A percentile compares a stretch with the other conserved stretches of the same genome.
Evolutionary conservation across 2,888 invertebrate genomes (phyloP).

Genomic region (Linnaemya vulpina): DNA sequence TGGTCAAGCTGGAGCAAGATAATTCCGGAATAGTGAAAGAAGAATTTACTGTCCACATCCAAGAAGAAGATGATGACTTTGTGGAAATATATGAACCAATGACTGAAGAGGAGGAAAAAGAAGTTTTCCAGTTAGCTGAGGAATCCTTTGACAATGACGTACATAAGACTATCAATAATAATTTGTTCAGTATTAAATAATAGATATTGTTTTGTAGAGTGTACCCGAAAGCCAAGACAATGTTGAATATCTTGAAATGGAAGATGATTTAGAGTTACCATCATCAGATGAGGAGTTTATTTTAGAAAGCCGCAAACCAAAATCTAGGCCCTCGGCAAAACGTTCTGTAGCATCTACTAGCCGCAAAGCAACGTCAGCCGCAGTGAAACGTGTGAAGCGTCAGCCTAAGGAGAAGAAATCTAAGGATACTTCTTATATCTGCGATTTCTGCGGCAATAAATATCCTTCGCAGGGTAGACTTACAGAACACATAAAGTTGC

Average conservation of each 20-base stretch:
- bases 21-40: slow-evolving; percentile 74
- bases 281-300: slow-evolving; percentile 77
- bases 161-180: background rate
- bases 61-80: slow-evolving; percentile 77
- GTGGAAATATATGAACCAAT: slow-evolving; percentile 78
- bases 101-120: slow-evolving; percentile 75
- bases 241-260: slow-evolving; percentile 78
- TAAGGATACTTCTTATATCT: slow-evolving; percentile 79
- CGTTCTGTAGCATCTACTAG: slow-evolving; percentile 72
- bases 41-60: slow-evolving; percentile 75
- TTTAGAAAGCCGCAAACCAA: slow-evolving; percentile 57
- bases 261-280: slow-evolving; percentile 72
- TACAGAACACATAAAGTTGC: slow-evolving; percentile 82
- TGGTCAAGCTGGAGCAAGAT: slow-evolving; percentile 73
- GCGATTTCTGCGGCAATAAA: slow-evolving; percentile 82
- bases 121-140: slow-evolving; percentile 71
- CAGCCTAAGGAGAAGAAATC: slow-evolving; percentile 70
- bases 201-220: slow-evolving; percentile 39
- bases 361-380: slow-evolving; percentile 69
- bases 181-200: no score
- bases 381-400: slow-evolving; percentile 72
- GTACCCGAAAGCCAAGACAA: slow-evolving; percentile 72
- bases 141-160: slow-evolving; percentile 65
- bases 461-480: slow-evolving; percentile 81
- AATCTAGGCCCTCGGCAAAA: slow-evolving; percentile 52